Conservation (phyloP, 2,888 invertebrate genomes). For the Polydrusus cervinus region DNA sequence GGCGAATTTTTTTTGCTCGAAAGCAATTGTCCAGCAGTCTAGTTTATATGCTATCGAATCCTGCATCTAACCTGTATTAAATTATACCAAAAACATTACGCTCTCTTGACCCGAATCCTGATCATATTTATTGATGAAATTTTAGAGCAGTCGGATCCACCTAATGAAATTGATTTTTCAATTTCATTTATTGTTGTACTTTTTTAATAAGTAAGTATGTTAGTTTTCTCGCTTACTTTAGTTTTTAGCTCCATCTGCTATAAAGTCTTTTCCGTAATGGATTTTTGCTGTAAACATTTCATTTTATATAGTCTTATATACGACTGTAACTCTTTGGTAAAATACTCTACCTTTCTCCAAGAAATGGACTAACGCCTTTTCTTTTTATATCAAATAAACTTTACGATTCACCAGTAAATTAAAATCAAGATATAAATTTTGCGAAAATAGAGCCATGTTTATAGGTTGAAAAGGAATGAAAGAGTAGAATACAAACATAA, state of each 20-base stretch:
- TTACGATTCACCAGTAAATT: not conserved
- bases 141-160: too few species aligned
- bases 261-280: not conserved
- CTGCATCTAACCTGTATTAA: too few species aligned
- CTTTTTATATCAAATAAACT: not conserved
- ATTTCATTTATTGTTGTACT: too few species aligned
- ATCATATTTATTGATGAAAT: too few species aligned
- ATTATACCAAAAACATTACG: too few species aligned
- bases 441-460: not conserved
- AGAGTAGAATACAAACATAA: not conserved
- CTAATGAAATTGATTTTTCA: too few species aligned
- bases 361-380: not conserved
- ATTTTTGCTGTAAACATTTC: slow-evolving; percentile 3
- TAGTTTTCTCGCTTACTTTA: not conserved
- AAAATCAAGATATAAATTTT: not conserved
- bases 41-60: too few species aligned
- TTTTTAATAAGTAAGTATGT: too few species aligned
- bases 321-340: not conserved
- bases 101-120: too few species aligned
- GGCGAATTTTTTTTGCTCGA: too few species aligned
- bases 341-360: not conserved
- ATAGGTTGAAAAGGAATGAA: not conserved
- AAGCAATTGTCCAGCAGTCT: too few species aligned
- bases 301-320: slow-evolving; percentile 1
- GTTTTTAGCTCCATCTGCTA: not conserved